Percentiles rank a stretch among this genome's conserved stretches.
These are phyloP conservation scores for Tanypteryx hageni DNA, from an alignment of 2,888 invertebrate species.

Conservation along the genomic window DNA sequence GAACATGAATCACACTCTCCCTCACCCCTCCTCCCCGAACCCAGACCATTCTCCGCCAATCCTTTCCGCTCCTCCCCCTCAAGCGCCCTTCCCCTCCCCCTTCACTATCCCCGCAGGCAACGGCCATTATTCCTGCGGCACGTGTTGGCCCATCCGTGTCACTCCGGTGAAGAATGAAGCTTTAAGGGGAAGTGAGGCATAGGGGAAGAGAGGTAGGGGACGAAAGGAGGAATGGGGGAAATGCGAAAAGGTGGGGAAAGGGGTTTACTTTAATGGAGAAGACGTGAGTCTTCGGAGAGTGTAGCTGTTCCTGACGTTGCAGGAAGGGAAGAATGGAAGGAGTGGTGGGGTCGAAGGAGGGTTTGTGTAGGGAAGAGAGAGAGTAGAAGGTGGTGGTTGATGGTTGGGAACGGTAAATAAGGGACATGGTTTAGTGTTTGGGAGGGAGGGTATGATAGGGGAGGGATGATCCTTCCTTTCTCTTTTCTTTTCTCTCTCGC, in stretches of 20 bases:
- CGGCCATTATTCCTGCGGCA: slow-evolving; percentile 59
- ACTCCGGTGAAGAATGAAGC: slow-evolving; percentile 60
- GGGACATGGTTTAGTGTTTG: slow-evolving; percentile 41
- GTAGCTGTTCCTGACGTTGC: slow-evolving; percentile 31
- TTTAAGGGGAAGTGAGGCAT: background rate
- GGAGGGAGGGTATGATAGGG: background rate
- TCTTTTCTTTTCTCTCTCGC: background rate
- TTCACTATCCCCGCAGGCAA: background rate
- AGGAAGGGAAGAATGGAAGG: background rate
- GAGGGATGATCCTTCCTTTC: background rate
- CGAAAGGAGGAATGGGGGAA: background rate
- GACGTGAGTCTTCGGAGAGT: slow-evolving; percentile 60
- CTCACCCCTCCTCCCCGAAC: background rate
- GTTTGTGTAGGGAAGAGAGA: background rate
- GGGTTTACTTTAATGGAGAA: slow-evolving; percentile 58
- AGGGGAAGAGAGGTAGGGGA: background rate
- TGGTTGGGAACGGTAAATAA: slow-evolving; percentile 53
- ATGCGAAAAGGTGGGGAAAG: background rate
- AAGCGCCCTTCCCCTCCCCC: background rate
- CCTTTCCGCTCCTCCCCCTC: background rate
- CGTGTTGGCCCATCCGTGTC: slow-evolving; percentile 59
- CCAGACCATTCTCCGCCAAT: background rate
- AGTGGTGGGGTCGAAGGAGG: background rate
- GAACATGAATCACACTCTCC: slow-evolving; percentile 52
- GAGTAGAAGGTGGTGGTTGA: background rate